phyloP scores from a whole-genome alignment of 1,140 invertebrate genomes.

The Arctopsyche grandis region DNA sequence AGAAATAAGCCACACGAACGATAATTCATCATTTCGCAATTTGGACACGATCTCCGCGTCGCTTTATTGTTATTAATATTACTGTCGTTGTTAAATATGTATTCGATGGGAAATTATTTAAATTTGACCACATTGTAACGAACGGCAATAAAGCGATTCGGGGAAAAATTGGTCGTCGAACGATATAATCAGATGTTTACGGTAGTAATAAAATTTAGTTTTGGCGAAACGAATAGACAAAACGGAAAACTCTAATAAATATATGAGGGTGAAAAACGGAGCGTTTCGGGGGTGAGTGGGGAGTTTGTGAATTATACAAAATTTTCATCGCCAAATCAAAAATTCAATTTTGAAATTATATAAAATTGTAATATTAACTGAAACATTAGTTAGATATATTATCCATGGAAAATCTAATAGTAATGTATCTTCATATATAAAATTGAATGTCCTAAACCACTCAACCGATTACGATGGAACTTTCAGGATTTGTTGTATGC shows the following conservation, averaged over 20 bases:
- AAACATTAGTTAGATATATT: no score
- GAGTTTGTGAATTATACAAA: neutral
- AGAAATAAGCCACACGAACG: neutral
- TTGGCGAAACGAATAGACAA: neutral
- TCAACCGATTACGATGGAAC: no score
- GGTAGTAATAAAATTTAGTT: neutral
- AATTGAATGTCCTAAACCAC: no score
- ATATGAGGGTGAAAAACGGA: neutral
- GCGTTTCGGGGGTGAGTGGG: neutral
- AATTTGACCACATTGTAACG: slow-evolving; percentile 1
- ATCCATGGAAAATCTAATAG: no score
- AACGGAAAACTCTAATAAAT: neutral
- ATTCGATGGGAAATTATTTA: slow-evolving; percentile 17
- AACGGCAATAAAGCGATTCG: no score
- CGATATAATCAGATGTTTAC: neutral
- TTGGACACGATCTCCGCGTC: neutral
- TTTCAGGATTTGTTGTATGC: no score
- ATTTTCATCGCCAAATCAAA: neutral
- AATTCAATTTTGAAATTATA: no score
- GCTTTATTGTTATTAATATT: neutral
- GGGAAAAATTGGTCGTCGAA: no score
- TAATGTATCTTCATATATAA: no score
- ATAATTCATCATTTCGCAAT: neutral
- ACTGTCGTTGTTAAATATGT: no score
- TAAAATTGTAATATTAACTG: no score